phyloP scores from a whole-genome alignment of 64 coral and sea anemone species.

The Montipora cactus region DNA sequence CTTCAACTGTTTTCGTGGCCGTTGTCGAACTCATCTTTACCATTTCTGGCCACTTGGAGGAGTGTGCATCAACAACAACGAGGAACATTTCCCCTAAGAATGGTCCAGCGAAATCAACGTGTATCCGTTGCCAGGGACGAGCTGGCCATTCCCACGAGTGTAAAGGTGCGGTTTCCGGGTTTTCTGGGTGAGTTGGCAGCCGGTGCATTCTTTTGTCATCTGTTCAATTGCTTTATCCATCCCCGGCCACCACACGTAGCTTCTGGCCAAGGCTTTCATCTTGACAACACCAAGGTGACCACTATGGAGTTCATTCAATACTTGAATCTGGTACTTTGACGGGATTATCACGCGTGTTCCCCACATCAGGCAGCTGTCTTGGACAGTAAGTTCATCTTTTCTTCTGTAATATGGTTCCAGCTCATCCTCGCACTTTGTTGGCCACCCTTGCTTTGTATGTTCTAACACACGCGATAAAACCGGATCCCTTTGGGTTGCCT shows the following conservation, averaged over 20 bases:
- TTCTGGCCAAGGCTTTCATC: slow-evolving; percentile 52
- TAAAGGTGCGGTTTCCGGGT: not conserved
- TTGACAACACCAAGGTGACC: slow-evolving; percentile 32
- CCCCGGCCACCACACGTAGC: slow-evolving; percentile 57
- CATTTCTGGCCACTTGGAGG: no score
- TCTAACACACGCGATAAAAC: not conserved
- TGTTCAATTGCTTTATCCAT: slow-evolving; percentile 20
- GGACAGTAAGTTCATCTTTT: slow-evolving; percentile 19
- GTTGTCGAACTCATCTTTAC: no score
- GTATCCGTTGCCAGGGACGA: slow-evolving; percentile 11
- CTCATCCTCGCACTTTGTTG: not conserved
- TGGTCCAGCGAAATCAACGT: slow-evolving; percentile 8
- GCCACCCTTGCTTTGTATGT: slow-evolving; percentile 18
- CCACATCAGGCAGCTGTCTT: slow-evolving; percentile 33
- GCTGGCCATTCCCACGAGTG: slow-evolving; percentile 40
- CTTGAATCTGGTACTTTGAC: not conserved
- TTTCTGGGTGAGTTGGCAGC: slow-evolving; percentile 50
- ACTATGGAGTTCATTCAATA: slow-evolving; percentile 23
- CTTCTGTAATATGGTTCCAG: slow-evolving; percentile 27
- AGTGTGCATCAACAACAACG: no score
- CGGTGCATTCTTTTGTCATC: not conserved
- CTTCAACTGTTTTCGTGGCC: no score
- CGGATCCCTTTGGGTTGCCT: slow-evolving; percentile 32
- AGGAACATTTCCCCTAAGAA: no score
- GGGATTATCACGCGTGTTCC: not conserved